phyloP scores from a whole-genome alignment of 2,113 vertebrate genomes.

The Zapornia atra region DNA sequence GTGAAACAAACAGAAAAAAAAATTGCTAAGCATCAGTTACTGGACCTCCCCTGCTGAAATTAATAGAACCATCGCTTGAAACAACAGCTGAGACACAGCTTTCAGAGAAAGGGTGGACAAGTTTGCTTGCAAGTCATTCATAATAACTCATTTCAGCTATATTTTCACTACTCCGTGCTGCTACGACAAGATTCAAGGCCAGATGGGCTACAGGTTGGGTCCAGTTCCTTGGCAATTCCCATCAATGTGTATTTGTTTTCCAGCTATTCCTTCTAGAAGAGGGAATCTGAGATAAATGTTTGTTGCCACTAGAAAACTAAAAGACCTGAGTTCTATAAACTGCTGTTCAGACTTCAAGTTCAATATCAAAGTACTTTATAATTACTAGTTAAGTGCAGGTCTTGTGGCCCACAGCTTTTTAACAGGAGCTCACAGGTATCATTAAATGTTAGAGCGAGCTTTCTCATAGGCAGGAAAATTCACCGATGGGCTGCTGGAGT shows the following conservation, averaged over 20 bases:
- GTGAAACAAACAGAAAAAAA: conserved; percentile 23
- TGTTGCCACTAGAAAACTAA: background rate
- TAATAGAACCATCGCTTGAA: background rate
- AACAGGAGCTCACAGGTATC: background rate
- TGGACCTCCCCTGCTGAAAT: background rate
- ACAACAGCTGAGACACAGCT: background rate
- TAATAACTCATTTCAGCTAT: background rate
- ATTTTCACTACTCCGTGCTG: background rate
- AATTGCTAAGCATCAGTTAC: background rate
- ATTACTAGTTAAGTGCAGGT: background rate
- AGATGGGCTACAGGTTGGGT: background rate
- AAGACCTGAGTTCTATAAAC: background rate
- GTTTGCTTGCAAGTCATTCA: background rate
- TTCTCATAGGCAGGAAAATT: background rate
- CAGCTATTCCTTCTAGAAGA: background rate
- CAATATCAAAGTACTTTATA: background rate
- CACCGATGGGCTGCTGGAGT: background rate
- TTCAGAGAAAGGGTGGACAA: background rate
- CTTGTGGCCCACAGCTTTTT: background rate
- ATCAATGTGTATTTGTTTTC: background rate
- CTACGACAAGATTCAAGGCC: background rate
- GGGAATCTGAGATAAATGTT: background rate
- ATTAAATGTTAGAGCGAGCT: background rate
- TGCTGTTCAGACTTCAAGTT: background rate
- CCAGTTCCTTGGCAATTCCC: background rate